These are phyloP conservation scores for Balaenoptera acutorostrata DNA, from an alignment of 2,113 vertebrate species.

Conservation along the genomic window DNA sequence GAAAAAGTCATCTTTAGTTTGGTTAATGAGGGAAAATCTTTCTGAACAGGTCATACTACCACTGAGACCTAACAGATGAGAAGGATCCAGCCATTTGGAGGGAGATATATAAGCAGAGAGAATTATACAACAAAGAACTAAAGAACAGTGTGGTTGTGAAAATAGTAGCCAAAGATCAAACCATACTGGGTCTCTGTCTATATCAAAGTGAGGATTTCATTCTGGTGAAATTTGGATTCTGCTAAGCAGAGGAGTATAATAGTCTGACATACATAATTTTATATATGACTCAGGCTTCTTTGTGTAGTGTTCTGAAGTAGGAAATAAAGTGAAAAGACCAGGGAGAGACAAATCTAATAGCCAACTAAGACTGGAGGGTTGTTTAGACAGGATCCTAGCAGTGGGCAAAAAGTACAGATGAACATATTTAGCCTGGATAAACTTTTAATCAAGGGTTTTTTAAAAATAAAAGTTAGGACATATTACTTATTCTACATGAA, in stretches of 20 bases:
- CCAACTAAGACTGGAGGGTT: background rate
- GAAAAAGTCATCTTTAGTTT: background rate
- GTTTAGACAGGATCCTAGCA: background rate
- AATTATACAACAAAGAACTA: background rate
- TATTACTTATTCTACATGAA: background rate
- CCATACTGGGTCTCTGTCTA: background rate
- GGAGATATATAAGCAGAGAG: background rate
- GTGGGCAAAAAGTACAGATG: background rate
- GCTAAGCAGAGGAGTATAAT: background rate
- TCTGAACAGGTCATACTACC: background rate
- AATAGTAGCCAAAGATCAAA: background rate
- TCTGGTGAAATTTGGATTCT: background rate
- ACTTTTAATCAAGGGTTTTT: background rate
- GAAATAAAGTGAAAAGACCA: background rate
- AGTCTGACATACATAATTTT: background rate
- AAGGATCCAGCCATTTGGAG: background rate
- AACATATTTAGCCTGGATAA: background rate
- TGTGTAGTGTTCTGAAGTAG: background rate
- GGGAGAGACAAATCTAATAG: too few species aligned
- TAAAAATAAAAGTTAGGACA: background rate
- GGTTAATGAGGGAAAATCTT: background rate
- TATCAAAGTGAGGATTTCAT: background rate
- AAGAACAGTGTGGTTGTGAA: background rate
- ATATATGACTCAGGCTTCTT: background rate
- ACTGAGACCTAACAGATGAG: background rate